Conservation (phyloP, 64 coral and sea anemone species). For the Montipora foliosa region DNA sequence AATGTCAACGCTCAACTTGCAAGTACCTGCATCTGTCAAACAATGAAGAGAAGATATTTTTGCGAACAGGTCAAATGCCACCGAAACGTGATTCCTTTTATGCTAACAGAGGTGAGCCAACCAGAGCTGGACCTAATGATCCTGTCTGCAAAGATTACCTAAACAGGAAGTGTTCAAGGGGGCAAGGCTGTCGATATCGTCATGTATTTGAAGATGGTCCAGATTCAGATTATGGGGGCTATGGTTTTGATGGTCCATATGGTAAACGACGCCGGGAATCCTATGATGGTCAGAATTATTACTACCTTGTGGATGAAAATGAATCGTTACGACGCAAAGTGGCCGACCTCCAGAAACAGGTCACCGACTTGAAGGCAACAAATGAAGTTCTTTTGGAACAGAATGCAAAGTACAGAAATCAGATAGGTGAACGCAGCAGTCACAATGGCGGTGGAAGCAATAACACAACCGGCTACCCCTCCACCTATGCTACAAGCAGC, state of each 20-base stretch:
- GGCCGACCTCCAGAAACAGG: slow-evolving; percentile 96
- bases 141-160: slow-evolving; percentile 97
- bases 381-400: slow-evolving; percentile 98
- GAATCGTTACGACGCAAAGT: slow-evolving; percentile 84
- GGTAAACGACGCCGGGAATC: slow-evolving; percentile 83
- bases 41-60: slow-evolving; percentile 89
- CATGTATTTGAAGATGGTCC: slow-evolving; percentile 81
- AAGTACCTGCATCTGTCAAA: slow-evolving; percentile 95
- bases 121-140: slow-evolving; percentile 67
- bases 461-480: slow-evolving; percentile 20
- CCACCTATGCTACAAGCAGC: slow-evolving; percentile 32
- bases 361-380: slow-evolving; percentile 89
- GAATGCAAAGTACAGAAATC: slow-evolving; percentile 95
- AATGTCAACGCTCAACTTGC: slow-evolving; percentile 86
- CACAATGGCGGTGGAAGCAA: slow-evolving; percentile 15
- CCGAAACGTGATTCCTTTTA: slow-evolving; percentile 15
- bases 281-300: slow-evolving; percentile 76
- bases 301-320: slow-evolving; percentile 90
- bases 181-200: slow-evolving; percentile 81
- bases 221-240: slow-evolving; percentile 43
- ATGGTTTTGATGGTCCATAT: slow-evolving; percentile 75
- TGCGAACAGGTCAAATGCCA: slow-evolving; percentile 89
- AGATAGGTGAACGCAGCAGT: slow-evolving; percentile 40
- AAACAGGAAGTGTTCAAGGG: slow-evolving; percentile 93
- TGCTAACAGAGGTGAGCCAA: slow-evolving; percentile 43